Conservation (phyloP, 2,113 vertebrate species). For the Cebus imitator region DNA sequence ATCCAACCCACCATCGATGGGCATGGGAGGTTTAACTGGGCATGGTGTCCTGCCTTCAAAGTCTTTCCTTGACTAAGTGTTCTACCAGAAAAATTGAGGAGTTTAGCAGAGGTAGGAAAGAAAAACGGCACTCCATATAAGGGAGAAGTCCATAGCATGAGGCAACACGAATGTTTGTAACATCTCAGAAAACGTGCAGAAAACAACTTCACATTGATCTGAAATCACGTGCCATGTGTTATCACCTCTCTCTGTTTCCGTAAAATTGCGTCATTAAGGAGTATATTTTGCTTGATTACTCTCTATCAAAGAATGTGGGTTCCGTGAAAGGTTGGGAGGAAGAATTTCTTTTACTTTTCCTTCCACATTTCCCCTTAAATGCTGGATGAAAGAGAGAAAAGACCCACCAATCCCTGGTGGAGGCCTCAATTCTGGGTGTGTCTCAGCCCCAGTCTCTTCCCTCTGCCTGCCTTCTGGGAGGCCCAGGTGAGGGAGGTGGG, state of each 20-base stretch:
- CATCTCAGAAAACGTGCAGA: background rate
- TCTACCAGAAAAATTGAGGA: background rate
- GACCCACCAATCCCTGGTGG: fast-evolving
- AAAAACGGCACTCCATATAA: background rate
- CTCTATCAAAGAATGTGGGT: background rate
- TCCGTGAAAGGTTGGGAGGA: background rate
- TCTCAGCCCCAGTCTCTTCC: fast-evolving
- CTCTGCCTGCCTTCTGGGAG: no score
- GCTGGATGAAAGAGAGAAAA: background rate
- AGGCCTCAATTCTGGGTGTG: background rate
- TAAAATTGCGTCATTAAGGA: background rate
- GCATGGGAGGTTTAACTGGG: background rate
- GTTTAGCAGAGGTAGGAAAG: background rate
- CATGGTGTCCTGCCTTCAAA: conserved; percentile 25
- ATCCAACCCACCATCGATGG: no score
- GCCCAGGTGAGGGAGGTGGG: fast-evolving
- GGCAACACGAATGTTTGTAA: fast-evolving
- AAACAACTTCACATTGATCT: background rate
- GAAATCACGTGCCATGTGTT: background rate
- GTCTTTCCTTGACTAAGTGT: background rate
- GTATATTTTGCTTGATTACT: background rate
- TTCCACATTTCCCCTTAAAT: background rate
- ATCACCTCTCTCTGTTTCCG: background rate
- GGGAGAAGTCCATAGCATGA: background rate
- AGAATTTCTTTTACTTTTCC: background rate